Percentiles rank a stretch among this genome's conserved stretches.
phyloP scores from a whole-genome alignment of 2,888 invertebrate genomes.

The Cybosia mesomella region DNA sequence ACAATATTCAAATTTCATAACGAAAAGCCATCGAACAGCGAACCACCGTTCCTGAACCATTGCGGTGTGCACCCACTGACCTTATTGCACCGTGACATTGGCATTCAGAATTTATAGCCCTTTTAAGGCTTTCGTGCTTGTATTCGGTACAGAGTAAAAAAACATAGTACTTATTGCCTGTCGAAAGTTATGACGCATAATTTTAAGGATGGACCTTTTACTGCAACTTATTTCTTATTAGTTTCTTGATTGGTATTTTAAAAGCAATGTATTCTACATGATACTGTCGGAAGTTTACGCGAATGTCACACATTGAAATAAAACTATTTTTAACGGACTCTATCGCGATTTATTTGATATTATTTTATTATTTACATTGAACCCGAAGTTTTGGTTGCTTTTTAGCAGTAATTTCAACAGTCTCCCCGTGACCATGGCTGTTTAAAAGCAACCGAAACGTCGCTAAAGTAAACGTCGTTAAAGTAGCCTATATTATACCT shows the following conservation, averaged over 20 bases:
- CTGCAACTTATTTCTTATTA: neutral
- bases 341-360: too few relatives aligned
- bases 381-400: too few relatives aligned
- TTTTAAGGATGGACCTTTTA: neutral
- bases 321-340: too few relatives aligned
- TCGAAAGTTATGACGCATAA: conserved; percentile 4
- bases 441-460: too few relatives aligned
- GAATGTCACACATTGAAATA: too few relatives aligned
- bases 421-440: too few relatives aligned
- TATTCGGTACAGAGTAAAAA: neutral
- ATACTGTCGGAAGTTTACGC: too few relatives aligned
- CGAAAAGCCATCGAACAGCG: neutral
- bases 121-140: conserved; percentile 26
- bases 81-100: conserved; percentile 42
- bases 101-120: conserved; percentile 40
- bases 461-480: too few relatives aligned
- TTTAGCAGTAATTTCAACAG: too few relatives aligned
- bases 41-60: neutral
- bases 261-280: too few relatives aligned
- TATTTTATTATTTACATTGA: too few relatives aligned
- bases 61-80: conserved; percentile 35
- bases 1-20: neutral
- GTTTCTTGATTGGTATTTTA: neutral
- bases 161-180: neutral
- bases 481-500: too few relatives aligned